phyloP scores from a whole-genome alignment of 2,113 vertebrate species.

The Myxocyprinus asiaticus region DNA sequence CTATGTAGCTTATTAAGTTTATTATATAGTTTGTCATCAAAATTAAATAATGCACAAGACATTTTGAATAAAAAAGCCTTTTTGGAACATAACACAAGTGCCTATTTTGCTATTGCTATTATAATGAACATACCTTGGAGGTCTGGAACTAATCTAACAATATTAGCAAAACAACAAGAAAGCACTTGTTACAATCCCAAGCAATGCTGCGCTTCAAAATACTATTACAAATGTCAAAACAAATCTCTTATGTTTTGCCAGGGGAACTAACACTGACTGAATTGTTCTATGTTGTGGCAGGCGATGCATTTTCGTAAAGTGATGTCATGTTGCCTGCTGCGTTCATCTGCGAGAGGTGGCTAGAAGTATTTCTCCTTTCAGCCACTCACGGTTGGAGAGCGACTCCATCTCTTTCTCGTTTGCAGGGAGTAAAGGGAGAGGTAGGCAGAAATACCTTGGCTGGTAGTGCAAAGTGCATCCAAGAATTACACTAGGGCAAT shows the following conservation, averaged over 20 bases:
- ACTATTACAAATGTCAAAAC: constrained; percentile 47
- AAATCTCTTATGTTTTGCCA: constrained; percentile 65
- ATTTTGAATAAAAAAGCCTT: no score
- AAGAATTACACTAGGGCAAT: constrained; percentile 61
- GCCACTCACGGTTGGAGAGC: constrained; percentile 61
- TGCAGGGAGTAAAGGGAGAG: constrained; percentile 65
- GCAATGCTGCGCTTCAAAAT: constrained; percentile 15
- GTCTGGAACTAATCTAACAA: background rate
- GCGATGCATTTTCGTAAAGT: constrained; percentile 74
- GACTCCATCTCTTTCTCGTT: constrained; percentile 72
- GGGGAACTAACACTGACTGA: constrained; percentile 63
- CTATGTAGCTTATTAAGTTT: no score
- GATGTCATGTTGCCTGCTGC: constrained; percentile 72
- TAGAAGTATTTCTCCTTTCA: constrained; percentile 67
- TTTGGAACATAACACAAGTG: background rate
- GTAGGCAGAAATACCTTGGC: constrained; percentile 63
- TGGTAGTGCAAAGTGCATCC: constrained; percentile 63
- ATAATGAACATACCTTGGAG: no score
- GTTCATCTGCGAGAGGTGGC: constrained; percentile 66
- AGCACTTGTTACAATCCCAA: constrained; percentile 10
- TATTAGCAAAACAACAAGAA: constrained; percentile 10
- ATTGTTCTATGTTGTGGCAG: constrained; percentile 69
- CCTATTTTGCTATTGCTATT: no score
- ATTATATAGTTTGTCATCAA: no score
- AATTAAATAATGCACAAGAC: no score